Evolutionary conservation across 2,797 vertebrate species (phyloP), one percentile per base, ranked within the genome.

Genomic region (Luscinia luscinia): DNA sequence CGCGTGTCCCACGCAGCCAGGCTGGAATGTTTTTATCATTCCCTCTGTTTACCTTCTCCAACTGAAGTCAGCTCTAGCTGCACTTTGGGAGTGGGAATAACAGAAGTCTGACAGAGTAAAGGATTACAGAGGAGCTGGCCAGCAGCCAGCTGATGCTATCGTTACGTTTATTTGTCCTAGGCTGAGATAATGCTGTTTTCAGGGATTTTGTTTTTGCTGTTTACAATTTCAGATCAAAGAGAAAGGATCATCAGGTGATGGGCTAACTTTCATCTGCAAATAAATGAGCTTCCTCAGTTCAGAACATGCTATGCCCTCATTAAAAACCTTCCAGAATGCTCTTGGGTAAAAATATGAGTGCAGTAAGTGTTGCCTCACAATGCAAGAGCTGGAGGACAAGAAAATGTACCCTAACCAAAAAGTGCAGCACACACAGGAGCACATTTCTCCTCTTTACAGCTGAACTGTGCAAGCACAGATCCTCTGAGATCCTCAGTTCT

Each of bases 151-250:
- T 92, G 97, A 97, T 97, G 97, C 98, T 99, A 98, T 98, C 98
- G 49, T 96, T 91, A 76, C 66, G 40, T 80, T 97, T 98, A 97
- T 98, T 98, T 98, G 97, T 97, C 95, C 96, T 96, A 82, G 92
- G 87, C 38, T 75, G 90, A 98, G 98, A 98, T 98, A 98, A 98
- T 88, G 76, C 92, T 94, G 97, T 95, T 97, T 95, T 87, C 96
- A 94, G 97, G 97, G 93, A 38, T 61, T 84, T 94, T 91, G 81
- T 36, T 84, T 85, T 59, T 70, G 84, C 87, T 97, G 97, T 96
- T 98, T 98, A 98, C 98, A 97, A 97, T 96, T 91, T 70, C 72
- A 96, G 98, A 99, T 99, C 98, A 99, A 99, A 99, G 98, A 84
- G 96, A 91, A 95, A 95, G 97, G 89, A 63, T 84, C 92, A 96